phyloP scores from a whole-genome alignment of 2,888 invertebrate genomes.

The Melinaea menophilus region DNA sequence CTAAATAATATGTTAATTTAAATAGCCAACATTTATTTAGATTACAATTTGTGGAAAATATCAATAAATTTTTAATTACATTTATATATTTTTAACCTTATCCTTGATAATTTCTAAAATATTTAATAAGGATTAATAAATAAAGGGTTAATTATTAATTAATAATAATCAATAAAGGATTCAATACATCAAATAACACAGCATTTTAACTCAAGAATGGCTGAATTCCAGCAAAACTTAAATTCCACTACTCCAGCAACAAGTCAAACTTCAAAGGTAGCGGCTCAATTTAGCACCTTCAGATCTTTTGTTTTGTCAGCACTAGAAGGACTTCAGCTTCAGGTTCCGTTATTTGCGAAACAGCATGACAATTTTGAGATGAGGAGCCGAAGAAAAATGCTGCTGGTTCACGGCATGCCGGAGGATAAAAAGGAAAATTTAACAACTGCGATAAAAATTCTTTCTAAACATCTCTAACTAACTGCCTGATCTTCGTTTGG shows the following conservation, averaged over 20 bases:
- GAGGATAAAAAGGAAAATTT: slow-evolving; percentile 18
- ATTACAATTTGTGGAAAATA: too few species aligned
- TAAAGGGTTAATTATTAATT: too few species aligned
- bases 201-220: slow-evolving; percentile 15
- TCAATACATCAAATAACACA: slow-evolving; percentile 14
- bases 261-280: slow-evolving; percentile 12
- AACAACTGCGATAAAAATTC: neutral
- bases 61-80: too few species aligned
- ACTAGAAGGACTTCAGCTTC: slow-evolving; percentile 13
- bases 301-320: slow-evolving; percentile 18
- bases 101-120: too few species aligned
- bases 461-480: slow-evolving; percentile 13
- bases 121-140: too few species aligned
- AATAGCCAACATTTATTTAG: too few species aligned
- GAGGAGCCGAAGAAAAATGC: slow-evolving; percentile 23
- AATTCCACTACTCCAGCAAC: neutral
- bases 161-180: neutral
- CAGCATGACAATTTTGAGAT: slow-evolving; percentile 20
- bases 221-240: slow-evolving; percentile 13
- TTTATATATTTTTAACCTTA: too few species aligned
- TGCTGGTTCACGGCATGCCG: slow-evolving; percentile 23
- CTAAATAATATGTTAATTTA: too few species aligned
- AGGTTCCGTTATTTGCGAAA: slow-evolving; percentile 15
- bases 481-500: neutral
- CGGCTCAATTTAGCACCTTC: slow-evolving; percentile 9